phyloP scores from a whole-genome alignment of 2,888 invertebrate genomes.

The Koerneria pararmatus region DNA sequence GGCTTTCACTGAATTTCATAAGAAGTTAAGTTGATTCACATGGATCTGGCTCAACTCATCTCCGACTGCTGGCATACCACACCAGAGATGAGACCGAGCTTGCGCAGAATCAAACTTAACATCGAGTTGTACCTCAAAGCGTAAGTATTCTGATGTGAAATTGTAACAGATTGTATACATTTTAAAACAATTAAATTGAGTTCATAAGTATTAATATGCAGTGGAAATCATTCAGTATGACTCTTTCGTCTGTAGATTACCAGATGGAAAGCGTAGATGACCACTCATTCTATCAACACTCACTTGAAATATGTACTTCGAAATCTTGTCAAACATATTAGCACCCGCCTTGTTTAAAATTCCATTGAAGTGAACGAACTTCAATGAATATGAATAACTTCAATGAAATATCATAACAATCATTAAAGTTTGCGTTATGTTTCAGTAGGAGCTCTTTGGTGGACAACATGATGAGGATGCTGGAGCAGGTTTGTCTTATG shows the following conservation, averaged over 20 bases:
- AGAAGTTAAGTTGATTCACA: conserved; percentile 20
- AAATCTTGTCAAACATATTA: too few species aligned
- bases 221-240: too few species aligned
- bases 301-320: too few species aligned
- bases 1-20: too few species aligned
- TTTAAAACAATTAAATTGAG: not conserved
- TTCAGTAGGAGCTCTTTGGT: conserved; percentile 55
- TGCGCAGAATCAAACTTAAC: conserved; percentile 51
- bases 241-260: too few species aligned
- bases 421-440: conserved; percentile 2
- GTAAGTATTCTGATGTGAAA: conserved; percentile 23
- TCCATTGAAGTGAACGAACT: too few species aligned
- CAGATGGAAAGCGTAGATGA: too few species aligned
- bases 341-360: too few species aligned
- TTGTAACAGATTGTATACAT: not conserved
- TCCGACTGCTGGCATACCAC: conserved; percentile 46
- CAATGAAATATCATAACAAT: too few species aligned
- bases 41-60: conserved; percentile 37
- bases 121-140: conserved; percentile 48
- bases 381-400: too few species aligned
- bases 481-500: conserved; percentile 38
- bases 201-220: not conserved
- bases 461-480: conserved; percentile 57
- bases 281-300: too few species aligned
- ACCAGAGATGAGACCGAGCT: conserved; percentile 45